These are phyloP conservation scores for Paratrypauchen microcephalus DNA, from an alignment of 2,797 vertebrate genomes.

Conservation along the genomic window DNA sequence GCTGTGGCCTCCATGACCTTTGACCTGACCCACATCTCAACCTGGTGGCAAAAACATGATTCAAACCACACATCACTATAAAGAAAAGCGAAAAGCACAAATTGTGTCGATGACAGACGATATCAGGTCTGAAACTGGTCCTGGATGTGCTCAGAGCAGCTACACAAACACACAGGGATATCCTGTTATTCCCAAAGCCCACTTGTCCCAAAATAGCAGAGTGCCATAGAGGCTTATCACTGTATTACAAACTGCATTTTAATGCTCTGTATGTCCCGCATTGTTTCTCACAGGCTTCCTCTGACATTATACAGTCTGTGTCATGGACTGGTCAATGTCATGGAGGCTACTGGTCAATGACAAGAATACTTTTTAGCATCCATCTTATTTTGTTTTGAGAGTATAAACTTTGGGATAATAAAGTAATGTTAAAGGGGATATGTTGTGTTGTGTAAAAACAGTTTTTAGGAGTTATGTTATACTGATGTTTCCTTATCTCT, in stretches of 20 bases:
- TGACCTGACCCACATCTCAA: constrained; percentile 40
- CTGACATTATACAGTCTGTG: constrained; percentile 30
- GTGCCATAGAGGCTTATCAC: constrained; percentile 60
- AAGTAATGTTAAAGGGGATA: too few relatives aligned
- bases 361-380: neutral
- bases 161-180: constrained; percentile 66
- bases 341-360: neutral
- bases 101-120: constrained; percentile 10
- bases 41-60: constrained; percentile 18
- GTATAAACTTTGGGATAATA: too few relatives aligned
- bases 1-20: constrained; percentile 32
- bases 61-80: constrained; percentile 13
- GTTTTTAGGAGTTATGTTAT: too few relatives aligned
- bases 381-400: neutral
- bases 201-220: constrained; percentile 67
- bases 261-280: constrained; percentile 52
- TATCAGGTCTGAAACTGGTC: constrained; percentile 17
- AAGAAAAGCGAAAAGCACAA: constrained; percentile 9
- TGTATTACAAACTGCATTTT: constrained; percentile 56
- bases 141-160: constrained; percentile 24
- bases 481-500: too few relatives aligned
- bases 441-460: too few relatives aligned
- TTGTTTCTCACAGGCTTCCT: constrained; percentile 63
- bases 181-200: constrained; percentile 73
- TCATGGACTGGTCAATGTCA: constrained; percentile 10